Percentiles rank a stretch among this genome's conserved stretches.
phyloP scores from a whole-genome alignment of 2,888 invertebrate genomes.

The Bugula neritina region DNA sequence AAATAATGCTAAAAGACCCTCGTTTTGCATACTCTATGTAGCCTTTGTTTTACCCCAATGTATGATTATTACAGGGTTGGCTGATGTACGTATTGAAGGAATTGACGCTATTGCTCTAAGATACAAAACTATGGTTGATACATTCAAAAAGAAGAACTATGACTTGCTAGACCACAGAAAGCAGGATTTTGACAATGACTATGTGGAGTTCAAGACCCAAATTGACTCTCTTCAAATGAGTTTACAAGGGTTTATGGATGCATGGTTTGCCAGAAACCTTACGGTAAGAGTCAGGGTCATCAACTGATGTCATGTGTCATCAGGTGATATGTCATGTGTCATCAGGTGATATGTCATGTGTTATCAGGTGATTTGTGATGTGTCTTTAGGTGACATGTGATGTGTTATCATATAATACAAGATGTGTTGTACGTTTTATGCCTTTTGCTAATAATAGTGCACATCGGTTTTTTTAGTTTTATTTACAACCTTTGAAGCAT shows the following conservation, averaged over 20 bases:
- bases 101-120: conserved; percentile 63
- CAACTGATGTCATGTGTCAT: not conserved
- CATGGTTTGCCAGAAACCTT: conserved; percentile 47
- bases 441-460: no score
- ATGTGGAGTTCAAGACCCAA: conserved; percentile 70
- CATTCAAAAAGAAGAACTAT: conserved; percentile 77
- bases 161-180: conserved; percentile 88
- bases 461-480: no score
- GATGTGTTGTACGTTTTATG: no score
- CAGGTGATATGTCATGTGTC: not conserved
- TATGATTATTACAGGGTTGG: conserved; percentile 57
- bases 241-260: conserved; percentile 64
- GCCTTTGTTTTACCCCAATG: no score
- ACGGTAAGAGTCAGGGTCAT: conserved; percentile 37
- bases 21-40: no score
- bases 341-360: not conserved
- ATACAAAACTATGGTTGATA: conserved; percentile 76
- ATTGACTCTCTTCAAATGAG: conserved; percentile 59
- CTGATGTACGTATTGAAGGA: conserved; percentile 60
- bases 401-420: no score
- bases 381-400: not conserved
- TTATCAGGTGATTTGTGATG: not conserved
- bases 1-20: no score
- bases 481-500: no score
- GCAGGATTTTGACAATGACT: conserved; percentile 78